phyloP scores from a whole-genome alignment of 2,797 vertebrate genomes.

The Gouania willdenowi region DNA sequence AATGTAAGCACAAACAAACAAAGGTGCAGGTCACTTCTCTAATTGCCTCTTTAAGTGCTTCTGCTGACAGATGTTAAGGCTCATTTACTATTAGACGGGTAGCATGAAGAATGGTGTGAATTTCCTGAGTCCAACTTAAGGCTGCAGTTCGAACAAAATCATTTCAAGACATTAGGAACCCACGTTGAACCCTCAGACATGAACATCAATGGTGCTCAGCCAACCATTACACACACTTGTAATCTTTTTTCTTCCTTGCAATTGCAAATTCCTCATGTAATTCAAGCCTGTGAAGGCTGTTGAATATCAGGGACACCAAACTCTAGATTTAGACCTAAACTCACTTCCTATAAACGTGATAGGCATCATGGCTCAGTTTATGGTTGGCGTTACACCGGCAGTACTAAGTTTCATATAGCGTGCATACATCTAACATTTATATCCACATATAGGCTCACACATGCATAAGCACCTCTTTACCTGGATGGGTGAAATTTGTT shows the following conservation, averaged over 20 bases:
- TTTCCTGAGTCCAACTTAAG: constrained; percentile 8
- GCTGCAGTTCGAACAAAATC: neutral
- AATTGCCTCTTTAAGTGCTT: constrained; percentile 48
- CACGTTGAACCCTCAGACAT: neutral
- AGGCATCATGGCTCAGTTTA: constrained; percentile 3
- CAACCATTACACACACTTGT: neutral
- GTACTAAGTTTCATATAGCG: neutral
- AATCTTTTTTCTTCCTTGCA: neutral
- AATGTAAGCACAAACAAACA: constrained; percentile 51
- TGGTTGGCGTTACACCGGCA: constrained; percentile 1
- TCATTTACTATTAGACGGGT: constrained; percentile 43
- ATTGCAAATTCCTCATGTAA: neutral
- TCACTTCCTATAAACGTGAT: neutral
- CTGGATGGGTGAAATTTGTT: neutral
- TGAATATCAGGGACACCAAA: constrained; percentile 1
- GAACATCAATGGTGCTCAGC: neutral
- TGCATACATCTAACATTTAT: neutral
- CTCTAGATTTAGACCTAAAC: neutral
- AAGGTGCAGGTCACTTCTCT: constrained; percentile 32
- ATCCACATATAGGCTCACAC: neutral
- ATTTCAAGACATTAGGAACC: constrained; percentile 2
- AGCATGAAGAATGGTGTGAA: constrained; percentile 6
- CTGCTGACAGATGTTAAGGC: constrained; percentile 49
- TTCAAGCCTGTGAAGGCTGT: neutral
- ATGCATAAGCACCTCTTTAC: neutral